Evolutionary conservation across 2,797 vertebrate genomes (phyloP), one percentile per base, ranked within the genome.

Genomic region (Epinephelus coioides): DNA sequence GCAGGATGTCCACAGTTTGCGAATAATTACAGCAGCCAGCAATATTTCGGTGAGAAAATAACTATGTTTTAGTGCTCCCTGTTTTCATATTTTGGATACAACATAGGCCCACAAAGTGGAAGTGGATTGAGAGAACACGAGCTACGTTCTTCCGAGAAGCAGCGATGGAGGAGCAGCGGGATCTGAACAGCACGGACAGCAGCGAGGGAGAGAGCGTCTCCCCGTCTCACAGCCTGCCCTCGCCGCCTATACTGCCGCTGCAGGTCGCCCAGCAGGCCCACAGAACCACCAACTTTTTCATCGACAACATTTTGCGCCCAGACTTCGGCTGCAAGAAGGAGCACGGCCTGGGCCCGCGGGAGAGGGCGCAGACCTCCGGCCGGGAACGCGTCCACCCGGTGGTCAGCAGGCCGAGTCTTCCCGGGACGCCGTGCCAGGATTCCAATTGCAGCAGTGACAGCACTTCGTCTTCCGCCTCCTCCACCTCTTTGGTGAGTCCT

Each of bases 231-330:
- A 95, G 93, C 75, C 91, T 93, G 81, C 95, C 91, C 78, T 96
- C 93, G 79, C 96, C 94, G 73, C 96, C 92, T 86, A 94, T 93
- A 34, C 92, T 93, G 91, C 96, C 90, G 59, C 94, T 95, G 69
- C 95, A 94, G 82, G 96, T 92, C 66, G 95, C 93, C 55, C 96
- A 94, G 88, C 97, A 95, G 92, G 93, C 94, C 60, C 96, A 97
- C 90, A 95, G 97, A 89, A 97, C 96, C 86, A 98, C 97, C 87
- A 98, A 98, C 97, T 98, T 98, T 88, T 98, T 98, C 94, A 98
- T 98, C 86, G 97, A 97, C 91, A 97, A 98, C 92, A 98, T 98
- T 66, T 86, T 98, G 73, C 95, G 97, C 89, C 97, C 97, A 73
- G 97, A 98, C 95, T 98, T 98, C 88, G 97, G 97, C 90, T 96